These are phyloP conservation scores for Chroicocephalus ridibundus DNA, from an alignment of 2,113 vertebrate genomes.

Conservation along the genomic window DNA sequence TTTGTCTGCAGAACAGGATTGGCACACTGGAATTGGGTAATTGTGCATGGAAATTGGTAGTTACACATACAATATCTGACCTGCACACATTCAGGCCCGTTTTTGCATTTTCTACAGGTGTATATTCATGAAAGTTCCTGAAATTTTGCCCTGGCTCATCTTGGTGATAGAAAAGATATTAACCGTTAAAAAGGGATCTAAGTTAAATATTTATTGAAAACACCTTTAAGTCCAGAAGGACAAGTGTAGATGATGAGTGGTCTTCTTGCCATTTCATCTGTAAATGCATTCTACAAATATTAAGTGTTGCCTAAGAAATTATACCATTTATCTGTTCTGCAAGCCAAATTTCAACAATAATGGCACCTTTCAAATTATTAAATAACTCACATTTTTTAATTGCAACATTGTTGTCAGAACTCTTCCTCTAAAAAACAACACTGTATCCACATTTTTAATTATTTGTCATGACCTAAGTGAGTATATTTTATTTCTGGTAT, in stretches of 20 bases:
- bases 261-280: not conserved
- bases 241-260: not conserved
- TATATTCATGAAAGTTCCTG: not conserved
- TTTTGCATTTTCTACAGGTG: not conserved
- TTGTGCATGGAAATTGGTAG: not conserved
- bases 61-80: not conserved
- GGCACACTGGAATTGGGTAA: not conserved
- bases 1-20: not conserved
- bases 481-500: not conserved
- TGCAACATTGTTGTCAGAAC: not conserved
- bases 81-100: not conserved
- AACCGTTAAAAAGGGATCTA: not conserved
- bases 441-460: not conserved
- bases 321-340: not conserved
- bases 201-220: not conserved
- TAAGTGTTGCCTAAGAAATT: not conserved
- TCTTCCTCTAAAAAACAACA: not conserved
- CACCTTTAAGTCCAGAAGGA: not conserved
- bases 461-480: not conserved
- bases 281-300: not conserved
- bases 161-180: not conserved
- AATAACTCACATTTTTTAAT: not conserved
- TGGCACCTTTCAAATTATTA: not conserved
- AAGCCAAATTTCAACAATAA: not conserved
- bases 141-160: not conserved